Percentiles rank a stretch among this genome's conserved stretches.
Conservation (phyloP, 92 coral and sea anemone genomes). For the Blastomussa wellsi region DNA sequence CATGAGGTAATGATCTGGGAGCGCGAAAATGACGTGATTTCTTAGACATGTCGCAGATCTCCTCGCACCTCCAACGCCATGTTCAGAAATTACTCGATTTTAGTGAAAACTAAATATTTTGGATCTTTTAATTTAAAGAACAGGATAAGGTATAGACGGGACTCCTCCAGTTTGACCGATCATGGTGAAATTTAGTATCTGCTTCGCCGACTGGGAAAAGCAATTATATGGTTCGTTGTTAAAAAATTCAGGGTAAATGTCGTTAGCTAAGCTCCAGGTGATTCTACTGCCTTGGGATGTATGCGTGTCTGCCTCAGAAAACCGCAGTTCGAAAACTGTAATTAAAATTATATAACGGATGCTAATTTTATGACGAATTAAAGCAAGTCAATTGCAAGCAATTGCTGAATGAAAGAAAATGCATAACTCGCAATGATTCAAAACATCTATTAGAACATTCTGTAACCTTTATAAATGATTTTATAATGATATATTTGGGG, state of each 20-base stretch:
- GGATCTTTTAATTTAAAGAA: background rate
- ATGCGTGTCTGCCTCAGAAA: background rate
- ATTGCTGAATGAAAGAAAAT: background rate
- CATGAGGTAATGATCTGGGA: slow-evolving; percentile 80
- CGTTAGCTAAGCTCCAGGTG: background rate
- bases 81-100: slow-evolving; percentile 12
- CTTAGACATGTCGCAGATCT: slow-evolving; percentile 44
- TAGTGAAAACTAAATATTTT: background rate
- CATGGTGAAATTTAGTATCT: background rate
- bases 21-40: slow-evolving; percentile 71
- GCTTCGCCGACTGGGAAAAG: background rate
- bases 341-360: background rate
- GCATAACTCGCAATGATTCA: background rate
- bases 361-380: background rate
- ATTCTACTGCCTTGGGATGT: background rate
- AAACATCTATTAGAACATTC: background rate
- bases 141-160: background rate
- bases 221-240: background rate
- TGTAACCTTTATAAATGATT: background rate
- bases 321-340: background rate
- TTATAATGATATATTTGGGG: background rate
- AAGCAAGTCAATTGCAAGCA: background rate
- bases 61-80: slow-evolving; percentile 1
- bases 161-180: background rate
- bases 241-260: background rate